These are phyloP conservation scores for Rhimphoctona megacephalus DNA, from an alignment of 2,888 invertebrate species.

Conservation along the genomic window DNA sequence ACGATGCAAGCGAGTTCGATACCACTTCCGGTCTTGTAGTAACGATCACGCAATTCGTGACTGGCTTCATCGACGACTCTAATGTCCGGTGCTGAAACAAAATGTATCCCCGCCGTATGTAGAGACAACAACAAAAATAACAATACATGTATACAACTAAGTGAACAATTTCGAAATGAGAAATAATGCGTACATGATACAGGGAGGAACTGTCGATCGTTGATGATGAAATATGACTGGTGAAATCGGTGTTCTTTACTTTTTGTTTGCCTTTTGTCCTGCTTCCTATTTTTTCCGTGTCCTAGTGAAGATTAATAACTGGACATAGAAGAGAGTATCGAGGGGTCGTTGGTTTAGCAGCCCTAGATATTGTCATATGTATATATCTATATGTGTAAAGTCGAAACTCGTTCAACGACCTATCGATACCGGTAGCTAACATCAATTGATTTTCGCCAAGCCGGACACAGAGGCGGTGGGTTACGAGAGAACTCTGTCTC, in stretches of 20 bases:
- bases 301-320: constrained; percentile 58
- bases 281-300: constrained; percentile 30
- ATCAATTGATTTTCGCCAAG: constrained; percentile 65
- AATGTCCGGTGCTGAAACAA: constrained; percentile 88
- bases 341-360: constrained; percentile 9
- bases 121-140: background rate
- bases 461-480: constrained; percentile 27
- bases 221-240: constrained; percentile 46
- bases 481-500: constrained; percentile 27
- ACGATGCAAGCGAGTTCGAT: constrained; percentile 89
- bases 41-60: constrained; percentile 89
- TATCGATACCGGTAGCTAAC: constrained; percentile 54
- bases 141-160: background rate
- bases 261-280: constrained; percentile 46
- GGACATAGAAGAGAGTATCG: constrained; percentile 17
- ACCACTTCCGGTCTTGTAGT: constrained; percentile 91
- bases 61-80: constrained; percentile 90
- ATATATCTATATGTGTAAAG: constrained; percentile 14
- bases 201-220: constrained; percentile 25
- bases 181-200: constrained; percentile 14
- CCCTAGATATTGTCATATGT: background rate
- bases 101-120: background rate
- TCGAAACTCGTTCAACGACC: constrained; percentile 56
- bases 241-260: constrained; percentile 32
- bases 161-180: constrained; percentile 8